phyloP scores from a whole-genome alignment of 2,797 vertebrate species.

The Mustela erminea region DNA sequence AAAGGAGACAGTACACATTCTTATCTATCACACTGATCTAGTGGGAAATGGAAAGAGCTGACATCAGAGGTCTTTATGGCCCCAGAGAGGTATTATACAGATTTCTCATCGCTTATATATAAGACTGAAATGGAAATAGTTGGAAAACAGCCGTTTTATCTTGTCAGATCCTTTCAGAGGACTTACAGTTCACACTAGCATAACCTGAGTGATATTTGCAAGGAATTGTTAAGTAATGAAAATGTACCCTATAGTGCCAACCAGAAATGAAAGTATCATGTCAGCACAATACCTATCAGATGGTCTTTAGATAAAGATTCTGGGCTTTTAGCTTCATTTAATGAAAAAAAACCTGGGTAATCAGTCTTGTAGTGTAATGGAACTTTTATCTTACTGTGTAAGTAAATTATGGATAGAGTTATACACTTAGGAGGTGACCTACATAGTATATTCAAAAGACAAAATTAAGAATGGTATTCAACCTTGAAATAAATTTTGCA shows the following conservation, averaged over 20 bases:
- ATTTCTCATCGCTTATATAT: background rate
- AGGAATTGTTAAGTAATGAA: constrained; percentile 44
- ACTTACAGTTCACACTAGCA: background rate
- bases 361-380: background rate
- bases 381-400: constrained; percentile 40
- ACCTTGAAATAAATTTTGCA: constrained; percentile 34
- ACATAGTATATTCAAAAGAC: constrained; percentile 51
- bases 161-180: constrained; percentile 59
- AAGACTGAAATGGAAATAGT: constrained; percentile 54
- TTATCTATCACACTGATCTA: background rate
- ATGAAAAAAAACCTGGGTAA: constrained; percentile 32
- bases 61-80: background rate
- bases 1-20: constrained; percentile 9
- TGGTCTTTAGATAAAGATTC: constrained; percentile 71
- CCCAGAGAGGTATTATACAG: background rate
- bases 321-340: constrained; percentile 62
- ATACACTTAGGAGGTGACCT: constrained; percentile 40
- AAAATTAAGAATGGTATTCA: constrained; percentile 53
- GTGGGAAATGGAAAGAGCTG: constrained; percentile 33
- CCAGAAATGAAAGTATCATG: constrained; percentile 12
- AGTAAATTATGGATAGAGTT: constrained; percentile 63
- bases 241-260: constrained; percentile 18
- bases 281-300: background rate
- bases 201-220: constrained; percentile 54
- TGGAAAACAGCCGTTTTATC: constrained; percentile 57